Conservation (phyloP, 1,140 invertebrate genomes). For the Venturia canescens region DNA sequence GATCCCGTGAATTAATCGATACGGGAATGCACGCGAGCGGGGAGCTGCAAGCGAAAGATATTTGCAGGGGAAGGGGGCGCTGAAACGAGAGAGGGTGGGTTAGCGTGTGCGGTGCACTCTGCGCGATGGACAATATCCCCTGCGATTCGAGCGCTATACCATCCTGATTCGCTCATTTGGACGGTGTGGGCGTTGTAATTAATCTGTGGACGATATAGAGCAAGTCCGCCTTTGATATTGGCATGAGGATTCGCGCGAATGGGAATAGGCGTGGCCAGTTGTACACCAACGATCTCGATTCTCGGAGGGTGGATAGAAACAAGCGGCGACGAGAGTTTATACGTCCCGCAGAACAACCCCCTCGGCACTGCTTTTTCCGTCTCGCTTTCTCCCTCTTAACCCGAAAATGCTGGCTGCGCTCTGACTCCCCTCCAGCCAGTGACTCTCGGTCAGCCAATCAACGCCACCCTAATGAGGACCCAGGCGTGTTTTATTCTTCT, state of each 20-base stretch:
- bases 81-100: background rate
- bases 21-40: background rate
- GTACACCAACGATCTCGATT: constrained; percentile 3
- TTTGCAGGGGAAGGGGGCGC: background rate
- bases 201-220: constrained; percentile 59
- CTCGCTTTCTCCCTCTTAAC: constrained; percentile 1
- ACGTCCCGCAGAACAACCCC: constrained; percentile 7
- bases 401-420: constrained; percentile 40
- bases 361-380: too few relatives aligned
- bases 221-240: constrained; percentile 72
- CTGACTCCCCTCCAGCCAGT: constrained; percentile 56
- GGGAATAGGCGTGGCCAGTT: constrained; percentile 73
- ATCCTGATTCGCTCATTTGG: constrained; percentile 65
- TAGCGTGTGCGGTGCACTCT: background rate
- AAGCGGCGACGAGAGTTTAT: constrained; percentile 26
- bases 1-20: constrained; percentile 13
- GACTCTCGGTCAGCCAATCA: constrained; percentile 66
- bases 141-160: background rate
- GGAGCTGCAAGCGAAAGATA: background rate
- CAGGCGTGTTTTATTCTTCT: constrained; percentile 57
- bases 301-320: constrained; percentile 65
- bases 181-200: constrained; percentile 76
- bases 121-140: constrained; percentile 49
- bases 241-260: constrained; percentile 61
- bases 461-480: constrained; percentile 66